phyloP scores from a whole-genome alignment of 2,797 vertebrate genomes.

The Megalops cyprinoides region DNA sequence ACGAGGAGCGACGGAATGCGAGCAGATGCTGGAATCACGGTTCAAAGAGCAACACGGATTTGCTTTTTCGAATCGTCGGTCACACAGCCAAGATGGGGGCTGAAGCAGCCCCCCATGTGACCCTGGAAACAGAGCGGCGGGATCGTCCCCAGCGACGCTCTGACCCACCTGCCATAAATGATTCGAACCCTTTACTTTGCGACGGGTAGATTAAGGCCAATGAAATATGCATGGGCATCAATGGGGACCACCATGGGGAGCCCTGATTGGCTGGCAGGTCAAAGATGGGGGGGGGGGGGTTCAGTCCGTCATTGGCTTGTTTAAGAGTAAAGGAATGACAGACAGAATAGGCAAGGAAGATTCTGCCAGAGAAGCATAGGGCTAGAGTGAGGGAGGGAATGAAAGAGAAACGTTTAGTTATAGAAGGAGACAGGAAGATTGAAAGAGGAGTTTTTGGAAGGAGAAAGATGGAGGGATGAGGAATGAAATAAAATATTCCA shows the following conservation, averaged over 20 bases:
- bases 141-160: neutral
- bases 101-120: constrained; percentile 38
- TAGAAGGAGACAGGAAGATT: no score
- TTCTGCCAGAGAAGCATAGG: no score
- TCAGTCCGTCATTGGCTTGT: neutral
- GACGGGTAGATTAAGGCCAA: constrained; percentile 32
- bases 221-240: constrained; percentile 33
- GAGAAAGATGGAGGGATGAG: neutral
- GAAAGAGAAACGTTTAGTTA: no score
- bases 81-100: constrained; percentile 31
- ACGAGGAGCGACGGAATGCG: neutral
- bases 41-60: constrained; percentile 22
- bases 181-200: constrained; percentile 4
- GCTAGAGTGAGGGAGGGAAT: no score
- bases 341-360: no score
- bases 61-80: constrained; percentile 42
- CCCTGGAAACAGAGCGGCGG: constrained; percentile 37
- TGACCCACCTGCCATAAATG: constrained; percentile 29
- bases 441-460: no score
- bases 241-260: constrained; percentile 23
- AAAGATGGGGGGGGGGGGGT: neutral
- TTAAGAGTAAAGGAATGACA: neutral
- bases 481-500: no score
- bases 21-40: constrained; percentile 29
- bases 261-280: neutral